Base-by-base conservation (phyloP, 2,888 invertebrate genomes). In the Cerceris ruficornis region DNA sequence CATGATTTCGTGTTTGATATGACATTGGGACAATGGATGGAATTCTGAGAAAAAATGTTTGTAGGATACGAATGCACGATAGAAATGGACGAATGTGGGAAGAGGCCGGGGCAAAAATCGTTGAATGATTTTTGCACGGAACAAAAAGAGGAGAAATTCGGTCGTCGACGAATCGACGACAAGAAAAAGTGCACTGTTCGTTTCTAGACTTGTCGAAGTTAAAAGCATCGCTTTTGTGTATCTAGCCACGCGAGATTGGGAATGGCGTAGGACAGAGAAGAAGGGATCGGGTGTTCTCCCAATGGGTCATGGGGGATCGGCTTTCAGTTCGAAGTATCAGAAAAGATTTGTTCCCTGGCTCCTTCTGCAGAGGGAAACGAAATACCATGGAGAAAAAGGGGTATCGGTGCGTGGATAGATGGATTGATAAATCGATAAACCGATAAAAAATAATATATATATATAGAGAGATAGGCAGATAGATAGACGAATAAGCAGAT, bases 271-370 rank as follows among this genome's bases (percentile, higher is more conserved):
- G 46, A 13, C 41, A 17, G 58, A 60, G 77, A 39, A 69, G 60
- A 50, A 55, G 60, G 50, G 62, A 76, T 84, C 77, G 79, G 80
- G 80, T 58, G 65, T 57, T 67, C 80, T 79, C 74, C 83, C 82
- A 84, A 83, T 84, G 75, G 69, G 72, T 70, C 80, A 84, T 61
- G 66, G 61, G 69, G 74, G 74, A 67, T 75, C 55, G 17, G 66
- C 58, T 69, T 75, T 72, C 69, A 70, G 60, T 66, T 54, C 58
- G 65, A 60, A 57, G 55, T 61, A 60, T 41, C 57, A 71, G 70
- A 67, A 74, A 78, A 71, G 67, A 80, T 79, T 58, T 64, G 67
- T 46, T 28, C 14, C 55, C 57, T 15, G 59, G 42, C 42, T 17
- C 43, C 64, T n/a, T 7, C 60, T 28, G 28, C 2, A 28, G 4